These are phyloP conservation scores for Hetaerina titia DNA, from an alignment of 2,888 invertebrate genomes.

Conservation along the genomic window DNA sequence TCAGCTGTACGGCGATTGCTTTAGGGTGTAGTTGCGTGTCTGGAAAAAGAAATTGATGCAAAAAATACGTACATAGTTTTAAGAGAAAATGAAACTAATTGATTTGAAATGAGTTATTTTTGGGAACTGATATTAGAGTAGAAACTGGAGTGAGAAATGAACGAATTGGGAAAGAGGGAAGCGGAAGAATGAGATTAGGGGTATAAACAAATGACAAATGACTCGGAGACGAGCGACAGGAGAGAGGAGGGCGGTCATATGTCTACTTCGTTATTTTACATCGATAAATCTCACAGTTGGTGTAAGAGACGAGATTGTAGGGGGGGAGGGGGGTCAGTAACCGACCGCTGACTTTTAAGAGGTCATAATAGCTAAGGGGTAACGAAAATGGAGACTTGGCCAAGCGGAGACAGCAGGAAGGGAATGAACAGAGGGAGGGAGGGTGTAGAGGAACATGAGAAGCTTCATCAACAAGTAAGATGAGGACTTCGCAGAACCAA, in stretches of 20 bases:
- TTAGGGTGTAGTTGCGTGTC: no score
- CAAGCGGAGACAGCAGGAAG: not conserved
- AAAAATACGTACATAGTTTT: no score
- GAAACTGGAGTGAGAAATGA: not conserved
- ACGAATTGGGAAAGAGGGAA: not conserved
- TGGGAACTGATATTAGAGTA: no score
- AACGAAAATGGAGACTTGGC: not conserved
- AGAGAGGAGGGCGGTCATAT: not conserved
- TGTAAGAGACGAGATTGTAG: not conserved
- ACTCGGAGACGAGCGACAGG: not conserved
- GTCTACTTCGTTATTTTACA: not conserved
- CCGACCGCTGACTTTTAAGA: slow-evolving; percentile 15
- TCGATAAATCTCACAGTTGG: not conserved
- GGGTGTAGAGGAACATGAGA: no score
- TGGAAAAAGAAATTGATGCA: no score
- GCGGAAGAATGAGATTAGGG: not conserved
- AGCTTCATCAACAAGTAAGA: no score
- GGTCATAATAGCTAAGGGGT: not conserved
- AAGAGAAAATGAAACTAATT: no score
- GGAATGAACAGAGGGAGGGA: no score
- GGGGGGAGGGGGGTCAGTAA: slow-evolving; percentile 22
- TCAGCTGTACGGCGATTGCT: no score
- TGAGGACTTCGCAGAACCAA: no score
- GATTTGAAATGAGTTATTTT: no score
- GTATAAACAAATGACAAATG: not conserved